A percentile compares a stretch with the other conserved stretches of the same genome.
phyloP scores from a whole-genome alignment of 2,113 vertebrate genomes.

The Brienomyrus longianalis region DNA sequence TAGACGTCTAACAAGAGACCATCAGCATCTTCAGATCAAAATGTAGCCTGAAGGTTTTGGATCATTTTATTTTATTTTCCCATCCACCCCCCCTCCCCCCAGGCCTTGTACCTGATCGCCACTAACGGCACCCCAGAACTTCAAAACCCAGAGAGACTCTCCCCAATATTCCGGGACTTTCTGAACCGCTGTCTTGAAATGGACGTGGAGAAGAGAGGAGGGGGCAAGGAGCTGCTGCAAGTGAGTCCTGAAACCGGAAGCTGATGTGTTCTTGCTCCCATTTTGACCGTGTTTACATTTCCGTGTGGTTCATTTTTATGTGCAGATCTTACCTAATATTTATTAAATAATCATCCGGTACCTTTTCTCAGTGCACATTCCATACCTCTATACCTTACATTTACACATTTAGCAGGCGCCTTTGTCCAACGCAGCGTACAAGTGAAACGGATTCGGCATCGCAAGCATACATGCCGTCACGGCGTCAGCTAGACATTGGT shows the following conservation, averaged over 20 bases:
- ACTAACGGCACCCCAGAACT: slow-evolving; percentile 97
- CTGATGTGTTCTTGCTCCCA: background rate
- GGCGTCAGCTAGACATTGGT: background rate
- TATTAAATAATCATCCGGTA: background rate
- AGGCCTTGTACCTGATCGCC: slow-evolving; percentile 97
- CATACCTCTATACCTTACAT: background rate
- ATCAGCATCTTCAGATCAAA: background rate
- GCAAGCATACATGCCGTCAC: background rate
- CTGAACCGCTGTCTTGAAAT: slow-evolving; percentile 92
- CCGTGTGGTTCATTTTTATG: background rate
- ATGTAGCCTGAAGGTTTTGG: background rate
- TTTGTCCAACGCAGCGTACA: background rate
- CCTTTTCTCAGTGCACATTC: background rate
- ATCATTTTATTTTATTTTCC: background rate
- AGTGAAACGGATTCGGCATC: background rate
- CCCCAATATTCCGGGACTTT: slow-evolving; percentile 92
- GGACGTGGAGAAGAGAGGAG: slow-evolving; percentile 94
- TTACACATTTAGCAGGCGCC: background rate
- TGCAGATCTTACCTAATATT: background rate
- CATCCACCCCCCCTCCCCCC: slow-evolving; percentile 22
- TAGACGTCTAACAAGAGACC: background rate
- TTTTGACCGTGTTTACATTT: background rate
- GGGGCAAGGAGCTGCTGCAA: slow-evolving; percentile 92
- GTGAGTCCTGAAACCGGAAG: slow-evolving; percentile 44
- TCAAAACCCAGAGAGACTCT: slow-evolving; percentile 94